Evolutionary conservation across 2,888 invertebrate species (phyloP).

Genomic region (Aethes cnicana): DNA sequence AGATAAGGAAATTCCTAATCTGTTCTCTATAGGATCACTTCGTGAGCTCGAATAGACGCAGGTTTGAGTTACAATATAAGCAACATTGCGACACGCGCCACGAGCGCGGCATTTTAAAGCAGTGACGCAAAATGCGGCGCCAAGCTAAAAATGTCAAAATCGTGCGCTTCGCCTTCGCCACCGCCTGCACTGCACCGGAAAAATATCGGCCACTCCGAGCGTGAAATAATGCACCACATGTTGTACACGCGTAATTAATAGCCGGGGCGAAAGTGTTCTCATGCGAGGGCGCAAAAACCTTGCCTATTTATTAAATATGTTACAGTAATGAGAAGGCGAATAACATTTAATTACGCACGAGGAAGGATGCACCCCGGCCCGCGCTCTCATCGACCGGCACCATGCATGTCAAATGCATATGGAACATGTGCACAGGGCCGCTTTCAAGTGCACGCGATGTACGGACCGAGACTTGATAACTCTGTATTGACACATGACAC

Average conservation of each 20-base stretch:
- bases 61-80: constrained; percentile 50
- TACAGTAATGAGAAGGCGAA: constrained; percentile 39
- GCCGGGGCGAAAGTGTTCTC: constrained; percentile 72
- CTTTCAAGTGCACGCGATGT: constrained; percentile 37
- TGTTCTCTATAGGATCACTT: constrained; percentile 47
- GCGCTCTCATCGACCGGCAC: constrained; percentile 38
- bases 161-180: constrained; percentile 66
- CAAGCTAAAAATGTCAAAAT: constrained; percentile 76
- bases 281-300: constrained; percentile 60
- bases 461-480: constrained; percentile 37
- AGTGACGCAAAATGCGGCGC: constrained; percentile 58
- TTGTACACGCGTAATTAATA: constrained; percentile 72
- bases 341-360: constrained; percentile 45
- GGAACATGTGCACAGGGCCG: constrained; percentile 40
- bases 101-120: constrained; percentile 59
- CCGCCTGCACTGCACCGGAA: constrained; percentile 59
- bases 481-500: constrained; percentile 27
- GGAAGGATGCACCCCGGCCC: constrained; percentile 39
- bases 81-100: constrained; percentile 56
- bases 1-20: too few relatives aligned
- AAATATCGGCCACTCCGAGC: constrained; percentile 55
- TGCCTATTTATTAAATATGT: constrained; percentile 52
- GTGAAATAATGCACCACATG: constrained; percentile 75
- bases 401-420: constrained; percentile 40
- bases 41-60: constrained; percentile 34